A percentile compares a stretch with the other conserved stretches of the same genome.
Conservation (phyloP, 2,888 invertebrate genomes). For the Scaptomyza flava region DNA sequence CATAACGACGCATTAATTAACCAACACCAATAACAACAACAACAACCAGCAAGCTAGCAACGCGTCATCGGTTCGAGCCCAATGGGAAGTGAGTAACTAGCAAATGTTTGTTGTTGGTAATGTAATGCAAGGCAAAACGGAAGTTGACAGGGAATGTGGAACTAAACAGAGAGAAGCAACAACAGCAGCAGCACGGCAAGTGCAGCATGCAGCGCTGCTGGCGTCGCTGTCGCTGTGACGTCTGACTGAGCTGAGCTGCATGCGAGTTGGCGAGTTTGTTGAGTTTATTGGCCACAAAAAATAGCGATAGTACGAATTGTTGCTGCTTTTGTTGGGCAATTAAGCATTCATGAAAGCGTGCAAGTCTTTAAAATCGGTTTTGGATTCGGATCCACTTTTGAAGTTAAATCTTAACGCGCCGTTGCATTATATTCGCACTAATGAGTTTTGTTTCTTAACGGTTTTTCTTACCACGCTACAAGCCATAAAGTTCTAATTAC, state of each 20-base stretch:
- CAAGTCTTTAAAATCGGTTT: slow-evolving; percentile 37
- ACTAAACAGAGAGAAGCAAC: slow-evolving; percentile 10
- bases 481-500: slow-evolving; percentile 59
- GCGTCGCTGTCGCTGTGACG: slow-evolving; percentile 54
- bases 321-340: slow-evolving; percentile 40
- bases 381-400: slow-evolving; percentile 17
- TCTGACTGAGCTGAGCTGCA: slow-evolving; percentile 70
- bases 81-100: slow-evolving; percentile 53
- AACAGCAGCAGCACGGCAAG: slow-evolving; percentile 35
- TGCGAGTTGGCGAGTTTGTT: slow-evolving; percentile 61
- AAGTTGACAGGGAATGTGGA: slow-evolving; percentile 42
- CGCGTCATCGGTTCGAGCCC: slow-evolving; percentile 64
- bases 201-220: slow-evolving; percentile 33
- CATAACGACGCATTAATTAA: slow-evolving; percentile 24
- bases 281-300: slow-evolving; percentile 77
- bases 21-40: slow-evolving; percentile 6
- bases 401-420: slow-evolving; percentile 61
- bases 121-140: slow-evolving; percentile 57
- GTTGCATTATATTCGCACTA: slow-evolving; percentile 54
- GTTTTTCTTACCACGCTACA: slow-evolving; percentile 32
- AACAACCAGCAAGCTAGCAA: slow-evolving; percentile 20
- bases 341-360: slow-evolving; percentile 75
- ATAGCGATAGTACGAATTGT: slow-evolving; percentile 40
- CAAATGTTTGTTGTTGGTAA: slow-evolving; percentile 34
- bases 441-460: slow-evolving; percentile 44